Evolutionary conservation across 2,113 vertebrate genomes (phyloP).

Genomic region (Tapirus terrestris): DNA sequence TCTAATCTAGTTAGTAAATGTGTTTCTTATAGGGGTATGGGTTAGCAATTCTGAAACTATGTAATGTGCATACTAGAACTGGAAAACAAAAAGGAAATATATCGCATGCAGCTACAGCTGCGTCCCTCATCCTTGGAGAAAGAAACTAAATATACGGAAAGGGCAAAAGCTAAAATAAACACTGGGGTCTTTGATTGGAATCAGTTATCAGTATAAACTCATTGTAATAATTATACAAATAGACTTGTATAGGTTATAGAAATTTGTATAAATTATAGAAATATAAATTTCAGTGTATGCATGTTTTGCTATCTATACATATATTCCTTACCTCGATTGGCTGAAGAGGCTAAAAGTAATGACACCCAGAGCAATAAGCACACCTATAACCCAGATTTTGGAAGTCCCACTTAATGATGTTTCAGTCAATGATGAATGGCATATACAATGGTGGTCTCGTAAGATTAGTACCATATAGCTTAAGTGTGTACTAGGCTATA

Average conservation of each 20-base stretch:
- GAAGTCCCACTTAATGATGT: too few relatives aligned
- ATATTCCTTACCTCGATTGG: neutral
- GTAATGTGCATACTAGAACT: neutral
- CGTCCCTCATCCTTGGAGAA: neutral
- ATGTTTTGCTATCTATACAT: too few relatives aligned
- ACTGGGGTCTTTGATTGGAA: neutral
- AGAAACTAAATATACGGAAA: neutral
- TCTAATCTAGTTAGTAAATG: neutral
- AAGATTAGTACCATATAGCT: too few relatives aligned
- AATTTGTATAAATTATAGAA: neutral
- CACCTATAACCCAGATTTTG: too few relatives aligned
- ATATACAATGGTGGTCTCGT: too few relatives aligned
- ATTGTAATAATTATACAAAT: neutral
- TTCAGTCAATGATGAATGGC: too few relatives aligned
- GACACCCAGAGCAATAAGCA: too few relatives aligned
- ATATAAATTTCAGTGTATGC: neutral
- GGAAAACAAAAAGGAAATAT: neutral
- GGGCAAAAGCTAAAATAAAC: neutral
- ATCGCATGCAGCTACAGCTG: neutral
- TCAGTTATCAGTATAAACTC: neutral
- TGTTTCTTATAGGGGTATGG: neutral
- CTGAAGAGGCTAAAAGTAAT: neutral
- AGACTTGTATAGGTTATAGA: too few relatives aligned
- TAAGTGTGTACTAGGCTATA: too few relatives aligned
- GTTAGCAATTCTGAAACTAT: too few relatives aligned